A percentile compares a stretch with the other conserved stretches of the same genome.
Conservation (phyloP, 2,888 invertebrate genomes). For the Tortrix viridana region DNA sequence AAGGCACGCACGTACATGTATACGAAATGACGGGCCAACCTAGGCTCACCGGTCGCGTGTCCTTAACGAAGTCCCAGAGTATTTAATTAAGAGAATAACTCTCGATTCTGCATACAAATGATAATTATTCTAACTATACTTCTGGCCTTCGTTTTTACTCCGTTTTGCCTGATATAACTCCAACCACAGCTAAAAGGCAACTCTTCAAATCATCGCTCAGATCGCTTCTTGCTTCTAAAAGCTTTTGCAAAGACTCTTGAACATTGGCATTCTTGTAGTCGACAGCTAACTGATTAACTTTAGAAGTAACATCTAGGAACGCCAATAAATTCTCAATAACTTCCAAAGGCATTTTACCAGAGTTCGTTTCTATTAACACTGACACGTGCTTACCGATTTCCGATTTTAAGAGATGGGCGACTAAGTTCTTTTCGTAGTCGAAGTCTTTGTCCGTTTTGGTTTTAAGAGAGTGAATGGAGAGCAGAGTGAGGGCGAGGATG, state of each 20-base stretch:
- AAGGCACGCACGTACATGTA: too few relatives aligned
- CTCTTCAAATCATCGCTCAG: conserved; percentile 59
- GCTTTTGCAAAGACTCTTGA: conserved; percentile 62
- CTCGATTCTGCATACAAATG: too few relatives aligned
- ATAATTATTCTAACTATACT: neutral
- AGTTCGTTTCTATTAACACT: conserved; percentile 76
- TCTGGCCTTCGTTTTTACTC: neutral
- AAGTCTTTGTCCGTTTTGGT: conserved; percentile 48
- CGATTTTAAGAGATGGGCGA: conserved; percentile 70
- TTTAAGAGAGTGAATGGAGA: conserved; percentile 70
- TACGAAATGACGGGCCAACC: too few relatives aligned
- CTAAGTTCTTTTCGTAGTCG: conserved; percentile 61
- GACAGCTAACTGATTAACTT: conserved; percentile 59
- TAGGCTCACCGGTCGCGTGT: too few relatives aligned
- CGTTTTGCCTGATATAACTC: conserved; percentile 53
- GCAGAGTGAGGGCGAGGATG: conserved; percentile 88
- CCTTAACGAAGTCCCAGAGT: too few relatives aligned
- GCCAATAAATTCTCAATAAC: conserved; percentile 80
- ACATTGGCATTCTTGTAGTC: conserved; percentile 70
- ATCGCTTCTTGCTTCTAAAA: conserved; percentile 63
- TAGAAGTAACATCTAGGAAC: conserved; percentile 74
- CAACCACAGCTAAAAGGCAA: conserved; percentile 54
- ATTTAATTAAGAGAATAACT: too few relatives aligned
- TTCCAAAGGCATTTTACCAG: conserved; percentile 75
- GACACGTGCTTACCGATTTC: conserved; percentile 81